Base-by-base conservation (phyloP, 1,140 invertebrate genomes). In the Acromyrmex echinatior region DNA sequence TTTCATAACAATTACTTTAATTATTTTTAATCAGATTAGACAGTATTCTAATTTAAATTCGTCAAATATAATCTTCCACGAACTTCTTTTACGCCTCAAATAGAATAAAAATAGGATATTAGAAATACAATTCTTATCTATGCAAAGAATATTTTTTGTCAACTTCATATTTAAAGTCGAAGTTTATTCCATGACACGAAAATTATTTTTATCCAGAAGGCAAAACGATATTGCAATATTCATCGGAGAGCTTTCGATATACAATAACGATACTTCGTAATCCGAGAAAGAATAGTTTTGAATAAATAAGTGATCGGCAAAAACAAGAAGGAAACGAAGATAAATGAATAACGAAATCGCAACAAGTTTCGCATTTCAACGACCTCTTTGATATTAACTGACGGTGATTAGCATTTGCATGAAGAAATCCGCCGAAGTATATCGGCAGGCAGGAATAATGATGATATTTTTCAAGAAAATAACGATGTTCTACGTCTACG, bases 381-480 rank as follows among this genome's bases (percentile, higher is more conserved):
- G 14, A 82, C 18, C 56, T 82, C 35, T 71, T 45, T 73, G 53
- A 62, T 62, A 62, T 82, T 74, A 82, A 82, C 39, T 39, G 71
- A 31, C 14, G 10, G 18, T 39, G 39, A 74, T 84, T 74, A 76
- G 28, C 56, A 76, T 84, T 68, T 84, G 25, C 70, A 73, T 14
- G 80, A 62, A 74, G 14, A 25, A 76, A 84, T 84, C 70, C 28
- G 25, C 39, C 35, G 14, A 60, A 21, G 16, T 70, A 39, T 56
- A 81, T n/a, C 45, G 45, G 6, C 68, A 31, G 39, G 4, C 21
- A 35, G 56, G 9, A 76, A 84, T 84, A 84, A 76, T 68, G 39
- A 82, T 74, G 80, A n/a, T 84, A 51, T 84, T 84, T 84, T 84
- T 58, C 80, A 28, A 63, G 80, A 76, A 84, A 84, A 84, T 84